phyloP scores from a whole-genome alignment of 2,797 vertebrate genomes.

The Hoplostethus mediterraneus region DNA sequence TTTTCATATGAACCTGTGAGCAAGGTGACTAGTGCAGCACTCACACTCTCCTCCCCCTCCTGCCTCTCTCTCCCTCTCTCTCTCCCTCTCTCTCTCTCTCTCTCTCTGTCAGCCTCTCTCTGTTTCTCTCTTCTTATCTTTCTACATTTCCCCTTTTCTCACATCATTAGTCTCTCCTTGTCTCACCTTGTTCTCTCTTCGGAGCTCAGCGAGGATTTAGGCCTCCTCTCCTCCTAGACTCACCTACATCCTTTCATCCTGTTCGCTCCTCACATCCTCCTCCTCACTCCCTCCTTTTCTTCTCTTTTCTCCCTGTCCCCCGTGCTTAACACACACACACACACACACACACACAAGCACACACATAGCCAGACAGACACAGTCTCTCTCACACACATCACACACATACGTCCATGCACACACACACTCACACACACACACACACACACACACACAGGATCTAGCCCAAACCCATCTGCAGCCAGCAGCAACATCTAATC shows the following conservation, averaged over 20 bases:
- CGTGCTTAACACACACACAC: conserved; percentile 64
- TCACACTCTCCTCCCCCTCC: conserved; percentile 44
- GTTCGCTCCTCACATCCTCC: conserved; percentile 50
- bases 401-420: conserved; percentile 6
- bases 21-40: conserved; percentile 48
- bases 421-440: conserved; percentile 35
- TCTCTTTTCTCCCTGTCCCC: conserved; percentile 15
- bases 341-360: conserved; percentile 46
- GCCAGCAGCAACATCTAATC: conserved; percentile 78
- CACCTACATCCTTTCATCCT: conserved; percentile 77
- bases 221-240: conserved; percentile 71
- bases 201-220: conserved; percentile 75
- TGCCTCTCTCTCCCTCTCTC: conserved; percentile 26
- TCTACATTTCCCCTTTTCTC: conserved; percentile 50
- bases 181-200: conserved; percentile 58
- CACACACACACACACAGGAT: conserved; percentile 50
- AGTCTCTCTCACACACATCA: neutral
- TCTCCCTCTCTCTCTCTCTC: neutral
- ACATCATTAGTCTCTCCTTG: conserved; percentile 67
- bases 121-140: conserved; percentile 45
- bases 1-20: conserved; percentile 47
- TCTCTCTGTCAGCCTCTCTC: conserved; percentile 34
- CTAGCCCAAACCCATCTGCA: conserved; percentile 73
- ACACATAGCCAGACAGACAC: conserved; percentile 7
- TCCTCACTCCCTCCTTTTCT: conserved; percentile 33